Base-by-base conservation (phyloP, 2,888 invertebrate species). In the Diaperis boleti region DNA sequence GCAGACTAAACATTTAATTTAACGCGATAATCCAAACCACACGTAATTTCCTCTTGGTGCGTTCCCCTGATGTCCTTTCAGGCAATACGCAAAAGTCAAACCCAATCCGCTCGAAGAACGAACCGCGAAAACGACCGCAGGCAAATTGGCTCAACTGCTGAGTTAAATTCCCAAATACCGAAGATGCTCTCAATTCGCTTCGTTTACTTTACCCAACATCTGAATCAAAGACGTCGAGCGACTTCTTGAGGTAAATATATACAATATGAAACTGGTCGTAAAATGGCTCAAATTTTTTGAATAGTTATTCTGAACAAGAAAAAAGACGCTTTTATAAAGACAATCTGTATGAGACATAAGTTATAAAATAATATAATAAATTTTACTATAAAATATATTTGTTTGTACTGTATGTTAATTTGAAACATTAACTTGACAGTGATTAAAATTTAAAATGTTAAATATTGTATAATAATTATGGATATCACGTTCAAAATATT, bases 21-120 rank as follows among this genome's bases (percentile, higher is more conserved):
- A 57, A 59, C 63, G 66, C 66, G 54, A 68, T 69, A 69, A 69
- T 68, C 69, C 63, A 41, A 52, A 62, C 69, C 69, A 57, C 67
- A 61, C 56, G 64, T 62, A 63, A 69, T 68, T 67, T 60, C 52
- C 59, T 55, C 47, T 29, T 26, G 37, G 44, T 56, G 42, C 56
- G 41, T 49, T 42, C 26, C 44, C 55, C 41, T 44, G 57, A 50
- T 57, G 35, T 54, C 60, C 50, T 67, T 47, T 59, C 56, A 29
- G 45, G 56, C 47, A 59, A 55, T 45, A 57, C 42, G 67, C 50
- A 59, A 45, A 50, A 62, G 62, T 59, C 64, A 45, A 59, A 65
- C 59, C 47, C 64, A 63, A 62, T 61, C 49, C 13, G 37, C 60
- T 33, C 57, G 57, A 62, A 45, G 60, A 56, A 62, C 52, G 62